phyloP scores from a whole-genome alignment of 2,888 invertebrate genomes.

The Oscheius sp. region DNA sequence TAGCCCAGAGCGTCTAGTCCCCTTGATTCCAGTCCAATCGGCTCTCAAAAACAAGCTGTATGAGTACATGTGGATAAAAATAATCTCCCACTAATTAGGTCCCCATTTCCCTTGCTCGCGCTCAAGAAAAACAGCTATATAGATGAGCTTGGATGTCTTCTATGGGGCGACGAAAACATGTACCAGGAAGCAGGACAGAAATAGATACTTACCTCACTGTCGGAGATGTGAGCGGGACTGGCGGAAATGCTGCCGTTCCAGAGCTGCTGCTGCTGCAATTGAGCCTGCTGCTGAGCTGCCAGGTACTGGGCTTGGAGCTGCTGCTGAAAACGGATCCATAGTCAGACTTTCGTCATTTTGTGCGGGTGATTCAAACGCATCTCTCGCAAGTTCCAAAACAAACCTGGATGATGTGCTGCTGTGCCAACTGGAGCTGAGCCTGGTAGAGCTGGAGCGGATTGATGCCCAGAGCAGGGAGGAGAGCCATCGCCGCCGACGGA shows the following conservation, averaged over 20 bases:
- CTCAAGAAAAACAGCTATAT: background rate
- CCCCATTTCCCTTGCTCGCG: too few relatives aligned
- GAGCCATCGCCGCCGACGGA: background rate
- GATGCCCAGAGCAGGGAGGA: background rate
- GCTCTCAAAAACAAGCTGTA: too few relatives aligned
- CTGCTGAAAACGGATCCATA: conserved; percentile 3
- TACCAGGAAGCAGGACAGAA: background rate
- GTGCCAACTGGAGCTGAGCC: conserved; percentile 6
- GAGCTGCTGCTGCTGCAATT: background rate
- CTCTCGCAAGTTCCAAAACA: background rate
- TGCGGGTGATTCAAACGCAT: background rate
- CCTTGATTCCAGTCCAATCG: too few relatives aligned
- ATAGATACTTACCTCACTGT: conserved; percentile 27
- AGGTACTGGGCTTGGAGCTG: conserved; percentile 19
- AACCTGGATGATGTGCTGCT: conserved; percentile 24
- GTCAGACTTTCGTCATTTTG: background rate
- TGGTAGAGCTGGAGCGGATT: conserved; percentile 1
- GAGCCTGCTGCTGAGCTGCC: background rate
- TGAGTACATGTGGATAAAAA: too few relatives aligned
- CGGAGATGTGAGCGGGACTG: conserved; percentile 27
- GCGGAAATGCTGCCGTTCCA: conserved; percentile 28
- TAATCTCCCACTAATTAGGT: too few relatives aligned
- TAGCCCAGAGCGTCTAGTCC: too few relatives aligned
- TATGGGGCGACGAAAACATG: too few relatives aligned
- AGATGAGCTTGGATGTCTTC: too few relatives aligned